phyloP scores from a whole-genome alignment of 2,888 invertebrate species.

The Fragum fragum region DNA sequence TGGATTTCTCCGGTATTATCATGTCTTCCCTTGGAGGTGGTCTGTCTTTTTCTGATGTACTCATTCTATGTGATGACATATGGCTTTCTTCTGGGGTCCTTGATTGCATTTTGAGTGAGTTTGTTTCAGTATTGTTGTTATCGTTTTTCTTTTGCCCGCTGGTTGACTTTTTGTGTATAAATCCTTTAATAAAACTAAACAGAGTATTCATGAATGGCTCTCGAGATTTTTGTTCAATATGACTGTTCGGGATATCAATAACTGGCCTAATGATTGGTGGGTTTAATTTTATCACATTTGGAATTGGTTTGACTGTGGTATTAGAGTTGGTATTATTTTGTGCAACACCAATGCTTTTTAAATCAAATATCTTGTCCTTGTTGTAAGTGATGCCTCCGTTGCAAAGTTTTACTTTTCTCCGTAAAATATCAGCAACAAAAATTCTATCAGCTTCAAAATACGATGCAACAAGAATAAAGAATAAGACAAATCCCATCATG shows the following conservation, averaged over 20 bases:
- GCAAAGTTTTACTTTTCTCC: slow-evolving; percentile 77
- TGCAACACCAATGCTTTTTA: slow-evolving; percentile 83
- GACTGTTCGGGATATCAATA: slow-evolving; percentile 67
- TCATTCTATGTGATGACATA: slow-evolving; percentile 18
- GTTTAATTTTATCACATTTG: slow-evolving; percentile 32
- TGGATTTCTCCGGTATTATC: slow-evolving; percentile 76
- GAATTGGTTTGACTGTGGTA: slow-evolving; percentile 37
- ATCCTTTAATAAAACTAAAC: slow-evolving; percentile 64
- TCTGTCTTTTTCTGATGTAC: slow-evolving; percentile 49
- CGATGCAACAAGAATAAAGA: slow-evolving; percentile 90
- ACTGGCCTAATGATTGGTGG: slow-evolving; percentile 41
- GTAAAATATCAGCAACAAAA: slow-evolving; percentile 87
- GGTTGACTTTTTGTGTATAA: slow-evolving; percentile 64
- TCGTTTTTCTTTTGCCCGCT: slow-evolving; percentile 48
- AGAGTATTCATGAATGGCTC: slow-evolving; percentile 68
- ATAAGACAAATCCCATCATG: slow-evolving; percentile 88
- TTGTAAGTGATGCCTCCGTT: slow-evolving; percentile 89
- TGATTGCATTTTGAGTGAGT: slow-evolving; percentile 43
- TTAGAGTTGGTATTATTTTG: slow-evolving; percentile 45
- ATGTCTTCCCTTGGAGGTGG: slow-evolving; percentile 54
- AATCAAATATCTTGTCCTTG: slow-evolving; percentile 87
- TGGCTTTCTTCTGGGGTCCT: slow-evolving; percentile 17
- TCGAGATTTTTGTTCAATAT: slow-evolving; percentile 69
- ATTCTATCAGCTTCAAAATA: slow-evolving; percentile 92
- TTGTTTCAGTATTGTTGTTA: slow-evolving; percentile 62